These are phyloP conservation scores for Polia nebulosa DNA, from an alignment of 2,888 invertebrate species.

Conservation along the genomic window DNA sequence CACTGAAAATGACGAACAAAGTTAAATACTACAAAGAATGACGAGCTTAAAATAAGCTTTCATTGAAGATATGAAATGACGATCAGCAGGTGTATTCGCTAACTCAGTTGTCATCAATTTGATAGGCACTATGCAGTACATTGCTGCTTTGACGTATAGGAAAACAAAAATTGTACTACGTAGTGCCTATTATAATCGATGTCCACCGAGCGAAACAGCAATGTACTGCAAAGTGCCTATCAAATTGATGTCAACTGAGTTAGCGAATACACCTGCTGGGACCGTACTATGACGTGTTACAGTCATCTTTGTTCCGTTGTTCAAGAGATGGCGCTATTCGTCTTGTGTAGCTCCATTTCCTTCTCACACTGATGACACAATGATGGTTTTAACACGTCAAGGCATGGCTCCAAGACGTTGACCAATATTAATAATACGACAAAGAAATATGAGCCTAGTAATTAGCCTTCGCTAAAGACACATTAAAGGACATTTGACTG, in stretches of 20 bases:
- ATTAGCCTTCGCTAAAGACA: constrained; percentile 4
- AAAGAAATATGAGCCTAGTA: not conserved
- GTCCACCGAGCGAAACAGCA: too few relatives aligned
- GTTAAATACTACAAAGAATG: constrained; percentile 8
- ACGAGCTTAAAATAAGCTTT: constrained; percentile 6
- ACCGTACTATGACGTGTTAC: not conserved
- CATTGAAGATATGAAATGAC: constrained; percentile 9
- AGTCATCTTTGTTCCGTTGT: too few relatives aligned
- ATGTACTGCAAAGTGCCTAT: too few relatives aligned
- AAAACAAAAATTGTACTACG: too few relatives aligned
- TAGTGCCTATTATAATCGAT: too few relatives aligned
- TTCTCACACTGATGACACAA: not conserved
- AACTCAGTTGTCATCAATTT: too few relatives aligned
- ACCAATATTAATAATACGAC: not conserved
- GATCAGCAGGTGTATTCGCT: too few relatives aligned
- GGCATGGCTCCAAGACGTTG: not conserved
- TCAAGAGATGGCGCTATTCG: not conserved
- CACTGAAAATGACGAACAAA: constrained; percentile 10
- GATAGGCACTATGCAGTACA: too few relatives aligned
- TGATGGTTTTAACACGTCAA: not conserved
- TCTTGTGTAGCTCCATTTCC: not conserved
- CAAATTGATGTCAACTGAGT: too few relatives aligned
- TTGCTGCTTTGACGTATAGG: too few relatives aligned
- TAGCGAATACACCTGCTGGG: too few relatives aligned
- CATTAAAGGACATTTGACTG: not conserved